These are phyloP conservation scores for Salvelinus sp. DNA, from an alignment of 2,113 vertebrate genomes.

Conservation along the genomic window DNA sequence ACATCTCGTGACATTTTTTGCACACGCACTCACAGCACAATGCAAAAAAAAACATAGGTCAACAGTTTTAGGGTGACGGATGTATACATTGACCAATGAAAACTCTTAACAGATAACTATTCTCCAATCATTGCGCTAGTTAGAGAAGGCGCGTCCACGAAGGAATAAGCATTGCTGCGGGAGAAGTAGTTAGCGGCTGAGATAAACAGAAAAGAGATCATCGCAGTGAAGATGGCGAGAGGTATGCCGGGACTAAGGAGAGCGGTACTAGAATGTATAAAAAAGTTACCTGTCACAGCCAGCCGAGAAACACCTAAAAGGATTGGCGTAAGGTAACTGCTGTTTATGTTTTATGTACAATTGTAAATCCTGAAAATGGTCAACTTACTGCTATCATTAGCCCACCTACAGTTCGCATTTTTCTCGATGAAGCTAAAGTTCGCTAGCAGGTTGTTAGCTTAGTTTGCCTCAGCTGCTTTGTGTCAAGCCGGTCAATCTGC, in stretches of 20 bases:
- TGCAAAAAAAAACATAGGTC: constrained; percentile 13
- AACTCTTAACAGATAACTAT: accelerated
- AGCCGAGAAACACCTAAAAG: constrained; percentile 54
- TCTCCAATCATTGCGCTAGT: constrained; percentile 45
- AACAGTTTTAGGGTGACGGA: constrained; percentile 17
- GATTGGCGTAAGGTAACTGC: constrained; percentile 66
- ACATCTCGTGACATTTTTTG: constrained; percentile 67
- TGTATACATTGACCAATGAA: constrained; percentile 42
- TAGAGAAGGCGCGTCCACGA: neutral
- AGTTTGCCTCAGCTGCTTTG: too few relatives aligned
- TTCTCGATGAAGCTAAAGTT: too few relatives aligned
- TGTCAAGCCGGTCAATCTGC: too few relatives aligned
- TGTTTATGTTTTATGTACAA: neutral
- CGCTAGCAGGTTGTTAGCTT: too few relatives aligned
- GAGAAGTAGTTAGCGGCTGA: neutral
- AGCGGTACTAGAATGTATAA: constrained; percentile 66
- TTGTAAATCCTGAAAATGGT: neutral
- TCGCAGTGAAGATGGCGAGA: constrained; percentile 74
- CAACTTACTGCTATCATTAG: neutral
- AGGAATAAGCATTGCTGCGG: constrained; percentile 11
- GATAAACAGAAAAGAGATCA: constrained; percentile 8
- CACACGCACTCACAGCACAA: constrained; percentile 26
- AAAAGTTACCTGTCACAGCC: constrained; percentile 53
- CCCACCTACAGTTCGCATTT: too few relatives aligned
- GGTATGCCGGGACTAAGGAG: constrained; percentile 61